Base-by-base conservation (phyloP, 2,888 invertebrate species). In the Thalpophila matura region DNA sequence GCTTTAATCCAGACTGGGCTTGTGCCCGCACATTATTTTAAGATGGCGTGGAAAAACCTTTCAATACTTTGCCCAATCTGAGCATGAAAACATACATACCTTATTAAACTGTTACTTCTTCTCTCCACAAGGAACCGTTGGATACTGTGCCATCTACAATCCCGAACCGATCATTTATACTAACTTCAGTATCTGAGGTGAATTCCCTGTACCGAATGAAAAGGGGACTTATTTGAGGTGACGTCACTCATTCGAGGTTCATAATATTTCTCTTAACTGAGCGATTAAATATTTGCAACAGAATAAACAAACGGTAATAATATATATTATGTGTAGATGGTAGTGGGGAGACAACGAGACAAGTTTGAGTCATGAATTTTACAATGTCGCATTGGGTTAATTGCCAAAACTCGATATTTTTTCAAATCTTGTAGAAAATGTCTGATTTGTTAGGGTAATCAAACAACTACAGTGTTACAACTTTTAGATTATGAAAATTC, bases 141-240 rank as follows among this genome's bases (percentile, higher is more conserved):
- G 10, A 16, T 29, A 71, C 50, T 79, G 73, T 76, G 22, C 7
- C 14, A 22, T 31, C 26, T 18, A 9, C 24, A 33, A 35, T 33
- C 35, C 59, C 0, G 31, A 16, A 10, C 0, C 10, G 7, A 31
- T 40, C 3, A 51, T 79, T 47, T 79, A 77, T 76, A 77, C 58
- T 20, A 20, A 4, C 5, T 42, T 50, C 20, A 18, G 1, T 12
- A 18, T 14, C 12, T n/a, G 7, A 57, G 75, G 75, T 78, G 5
- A 53, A 53, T 20, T 78, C 76, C 75, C 75, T 54, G 42, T 5
- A 5, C 14, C 9, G 7, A 49, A 2, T 50, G 37, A 0, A 29
- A 4, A 22, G 53, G 60, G 63, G 58, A 46, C 29, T 66, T 33
- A 24, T 45, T 42, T 42, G 5, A 45, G 16, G n/a, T 56, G 7